Conservation (phyloP, 2,113 vertebrate genomes). For the Apaloderma vittatum region DNA sequence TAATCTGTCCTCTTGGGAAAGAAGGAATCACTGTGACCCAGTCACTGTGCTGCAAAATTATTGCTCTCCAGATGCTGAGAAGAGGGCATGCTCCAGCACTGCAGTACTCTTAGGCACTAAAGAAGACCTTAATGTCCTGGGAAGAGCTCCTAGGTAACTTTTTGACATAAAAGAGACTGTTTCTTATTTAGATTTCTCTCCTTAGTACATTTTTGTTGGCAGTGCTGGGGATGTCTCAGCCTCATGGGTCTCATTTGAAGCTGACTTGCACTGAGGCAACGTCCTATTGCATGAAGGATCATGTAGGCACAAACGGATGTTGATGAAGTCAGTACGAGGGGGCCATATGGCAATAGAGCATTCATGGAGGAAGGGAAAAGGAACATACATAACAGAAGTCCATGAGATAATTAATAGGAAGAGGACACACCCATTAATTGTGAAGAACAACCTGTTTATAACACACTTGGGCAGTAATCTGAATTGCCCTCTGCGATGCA, state of each 20-base stretch:
- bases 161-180: not conserved
- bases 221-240: not conserved
- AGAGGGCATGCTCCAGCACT: not conserved
- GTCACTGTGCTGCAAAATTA: not conserved
- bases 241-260: not conserved
- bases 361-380: not conserved
- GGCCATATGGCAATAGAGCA: not conserved
- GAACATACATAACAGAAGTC: not conserved
- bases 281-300: not conserved
- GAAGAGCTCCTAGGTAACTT: not conserved
- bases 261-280: not conserved
- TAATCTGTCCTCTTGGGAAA: not conserved
- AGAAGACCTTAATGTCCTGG: not conserved
- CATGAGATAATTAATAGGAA: not conserved
- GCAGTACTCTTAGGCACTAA: not conserved
- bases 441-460: not conserved
- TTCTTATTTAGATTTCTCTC: not conserved
- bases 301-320: not conserved
- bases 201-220: not conserved
- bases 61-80: not conserved
- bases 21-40: not conserved
- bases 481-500: not conserved
- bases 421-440: slow-evolving; percentile 3
- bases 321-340: not conserved
- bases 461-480: not conserved